These are phyloP conservation scores for Cassiopea xamachana DNA, from an alignment of 30 jellyfish, hydroid and myxozoan genomes.

Conservation along the genomic window DNA sequence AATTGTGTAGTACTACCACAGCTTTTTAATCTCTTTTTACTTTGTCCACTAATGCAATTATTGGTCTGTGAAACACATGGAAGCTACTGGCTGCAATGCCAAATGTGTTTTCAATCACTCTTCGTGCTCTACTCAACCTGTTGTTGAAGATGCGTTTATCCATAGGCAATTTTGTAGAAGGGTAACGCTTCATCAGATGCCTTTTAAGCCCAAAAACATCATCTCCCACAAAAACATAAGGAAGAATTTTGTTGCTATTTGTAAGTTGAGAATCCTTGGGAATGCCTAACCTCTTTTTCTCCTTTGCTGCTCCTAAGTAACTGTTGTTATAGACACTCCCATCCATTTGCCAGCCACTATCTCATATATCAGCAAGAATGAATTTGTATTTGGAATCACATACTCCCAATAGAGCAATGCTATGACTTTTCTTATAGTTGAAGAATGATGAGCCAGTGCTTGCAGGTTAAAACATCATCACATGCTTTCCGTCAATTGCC, in stretches of 20 bases:
- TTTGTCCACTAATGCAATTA: conserved; percentile 33
- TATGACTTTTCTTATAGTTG: not conserved
- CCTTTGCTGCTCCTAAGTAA: conserved; percentile 52
- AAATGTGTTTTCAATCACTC: conserved; percentile 69
- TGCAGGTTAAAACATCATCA: conserved; percentile 20
- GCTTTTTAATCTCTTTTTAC: conserved; percentile 32
- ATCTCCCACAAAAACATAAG: conserved; percentile 68
- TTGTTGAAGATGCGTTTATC: conserved; percentile 57
- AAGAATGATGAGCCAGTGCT: conserved; percentile 15
- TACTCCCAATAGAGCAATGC: conserved; percentile 21
- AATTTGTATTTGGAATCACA: conserved; percentile 18
- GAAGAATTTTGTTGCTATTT: conserved; percentile 8
- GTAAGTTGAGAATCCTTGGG: conserved; percentile 19
- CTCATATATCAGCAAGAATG: conserved; percentile 32
- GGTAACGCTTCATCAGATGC: conserved; percentile 82
- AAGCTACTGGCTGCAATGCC: conserved; percentile 70
- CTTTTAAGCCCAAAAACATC: conserved; percentile 68
- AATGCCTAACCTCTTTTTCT: not conserved
- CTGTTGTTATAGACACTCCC: conserved; percentile 38
- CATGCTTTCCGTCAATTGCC: conserved; percentile 50
- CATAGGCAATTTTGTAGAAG: conserved; percentile 10
- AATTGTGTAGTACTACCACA: conserved; percentile 68
- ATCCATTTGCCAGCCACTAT: conserved; percentile 26
- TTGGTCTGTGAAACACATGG: conserved; percentile 70
- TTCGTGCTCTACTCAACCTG: conserved; percentile 68